Evolutionary conservation across 2,888 invertebrate genomes (phyloP).

Genomic region (Minunthozetes semirufus): DNA sequence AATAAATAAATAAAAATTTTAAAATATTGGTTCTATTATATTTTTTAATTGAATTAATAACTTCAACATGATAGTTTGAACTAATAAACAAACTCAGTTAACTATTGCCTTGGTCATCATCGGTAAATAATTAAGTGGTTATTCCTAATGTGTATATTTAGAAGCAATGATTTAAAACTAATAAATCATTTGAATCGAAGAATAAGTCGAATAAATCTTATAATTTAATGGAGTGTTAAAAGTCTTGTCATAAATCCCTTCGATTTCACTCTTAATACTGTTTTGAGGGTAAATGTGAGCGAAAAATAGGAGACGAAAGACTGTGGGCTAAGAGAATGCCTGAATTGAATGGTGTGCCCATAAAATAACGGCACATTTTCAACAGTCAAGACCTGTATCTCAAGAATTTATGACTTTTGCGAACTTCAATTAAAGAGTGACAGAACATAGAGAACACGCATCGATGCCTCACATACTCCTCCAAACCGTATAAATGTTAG

Average conservation of each 20-base stretch:
- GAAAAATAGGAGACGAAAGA: neutral
- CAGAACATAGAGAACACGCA: conserved; percentile 25
- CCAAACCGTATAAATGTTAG: neutral
- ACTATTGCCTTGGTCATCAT: neutral
- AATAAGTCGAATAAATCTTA: neutral
- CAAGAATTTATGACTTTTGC: neutral
- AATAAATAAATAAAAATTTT: no score
- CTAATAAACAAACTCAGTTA: neutral
- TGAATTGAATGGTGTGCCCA: neutral
- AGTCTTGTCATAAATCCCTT: conserved; percentile 9
- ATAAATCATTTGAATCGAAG: conserved; percentile 8
- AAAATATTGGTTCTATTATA: no score
- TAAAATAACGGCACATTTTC: conserved; percentile 21
- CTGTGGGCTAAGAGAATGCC: neutral
- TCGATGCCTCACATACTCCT: neutral
- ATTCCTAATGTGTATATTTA: neutral
- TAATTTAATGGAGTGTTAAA: conserved; percentile 17
- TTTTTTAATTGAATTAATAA: no score
- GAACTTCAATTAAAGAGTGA: conserved; percentile 26
- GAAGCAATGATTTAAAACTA: neutral
- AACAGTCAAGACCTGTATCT: conserved; percentile 24
- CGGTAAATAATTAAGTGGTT: neutral
- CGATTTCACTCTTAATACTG: neutral
- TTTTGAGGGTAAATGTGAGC: neutral
- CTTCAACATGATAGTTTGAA: neutral